A percentile compares a stretch with the other conserved stretches of the same genome.
Evolutionary conservation across 2,113 vertebrate genomes (phyloP).

Genomic region (Prionailurus viverrinus): DNA sequence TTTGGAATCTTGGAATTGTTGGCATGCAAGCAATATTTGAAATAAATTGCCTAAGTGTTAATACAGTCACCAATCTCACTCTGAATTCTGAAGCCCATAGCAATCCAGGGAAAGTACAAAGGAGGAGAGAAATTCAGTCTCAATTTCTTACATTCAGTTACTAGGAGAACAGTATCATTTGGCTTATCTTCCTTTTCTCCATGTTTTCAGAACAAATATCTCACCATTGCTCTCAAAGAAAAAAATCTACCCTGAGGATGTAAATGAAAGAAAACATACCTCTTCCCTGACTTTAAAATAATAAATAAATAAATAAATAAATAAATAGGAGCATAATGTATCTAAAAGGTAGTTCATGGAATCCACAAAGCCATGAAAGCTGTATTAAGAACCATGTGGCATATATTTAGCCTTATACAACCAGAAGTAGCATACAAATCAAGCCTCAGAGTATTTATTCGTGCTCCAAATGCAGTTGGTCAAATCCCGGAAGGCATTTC

Average conservation of each 20-base stretch:
- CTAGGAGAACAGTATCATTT: background rate
- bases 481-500: slow-evolving; percentile 29
- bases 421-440: slow-evolving; percentile 40
- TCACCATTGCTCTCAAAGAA: slow-evolving; percentile 9
- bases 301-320: slow-evolving; percentile 34
- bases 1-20: background rate
- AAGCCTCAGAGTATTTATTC: background rate
- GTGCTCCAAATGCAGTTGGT: slow-evolving; percentile 2
- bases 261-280: slow-evolving; percentile 19
- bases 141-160: background rate
- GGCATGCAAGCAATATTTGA: background rate
- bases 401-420: background rate
- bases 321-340: background rate
- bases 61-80: background rate
- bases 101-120: background rate
- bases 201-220: slow-evolving; percentile 39
- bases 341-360: background rate
- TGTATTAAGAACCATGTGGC: slow-evolving; percentile 11
- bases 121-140: background rate
- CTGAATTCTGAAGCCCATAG: background rate
- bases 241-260: background rate
- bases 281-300: slow-evolving; percentile 48
- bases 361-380: background rate
- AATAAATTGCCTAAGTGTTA: background rate
- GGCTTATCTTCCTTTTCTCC: background rate